Evolutionary conservation across 2,113 vertebrate species (phyloP).

Genomic region (Melospiza melodia): DNA sequence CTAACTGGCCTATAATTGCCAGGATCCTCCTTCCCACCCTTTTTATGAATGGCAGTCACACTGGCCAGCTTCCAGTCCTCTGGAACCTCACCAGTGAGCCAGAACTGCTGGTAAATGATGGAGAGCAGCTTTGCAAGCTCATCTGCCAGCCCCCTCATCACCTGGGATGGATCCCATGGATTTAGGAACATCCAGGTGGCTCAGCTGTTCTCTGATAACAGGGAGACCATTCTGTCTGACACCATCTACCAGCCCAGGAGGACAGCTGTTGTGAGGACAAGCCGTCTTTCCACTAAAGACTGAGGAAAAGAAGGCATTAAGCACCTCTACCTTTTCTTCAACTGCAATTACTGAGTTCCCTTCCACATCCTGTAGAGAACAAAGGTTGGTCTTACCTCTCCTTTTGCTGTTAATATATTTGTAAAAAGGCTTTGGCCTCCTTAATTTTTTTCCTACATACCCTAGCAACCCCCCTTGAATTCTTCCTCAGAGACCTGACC

Average conservation of each 20-base stretch:
- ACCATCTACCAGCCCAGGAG: not conserved
- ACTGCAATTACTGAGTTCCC: not conserved
- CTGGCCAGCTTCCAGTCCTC: not conserved
- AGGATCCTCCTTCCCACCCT: too few species aligned
- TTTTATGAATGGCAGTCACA: too few species aligned
- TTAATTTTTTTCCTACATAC: not conserved
- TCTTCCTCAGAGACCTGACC: not conserved
- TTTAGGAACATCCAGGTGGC: not conserved
- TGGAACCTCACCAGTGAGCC: not conserved
- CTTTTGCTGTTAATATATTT: not conserved
- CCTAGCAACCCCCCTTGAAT: not conserved
- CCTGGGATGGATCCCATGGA: not conserved
- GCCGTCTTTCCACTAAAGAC: not conserved
- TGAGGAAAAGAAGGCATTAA: not conserved
- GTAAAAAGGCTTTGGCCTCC: not conserved
- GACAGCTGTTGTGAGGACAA: not conserved
- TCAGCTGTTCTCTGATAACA: not conserved
- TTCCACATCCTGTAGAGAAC: not conserved
- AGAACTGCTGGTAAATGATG: not conserved
- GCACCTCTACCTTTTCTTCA: not conserved
- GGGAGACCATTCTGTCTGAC: not conserved
- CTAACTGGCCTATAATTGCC: too few species aligned
- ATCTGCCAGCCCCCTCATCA: not conserved
- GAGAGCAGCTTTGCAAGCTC: not conserved
- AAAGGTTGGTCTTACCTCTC: not conserved